Evolutionary conservation across 2,888 invertebrate species (phyloP).

Genomic region (Lasioglossum vierecki): DNA sequence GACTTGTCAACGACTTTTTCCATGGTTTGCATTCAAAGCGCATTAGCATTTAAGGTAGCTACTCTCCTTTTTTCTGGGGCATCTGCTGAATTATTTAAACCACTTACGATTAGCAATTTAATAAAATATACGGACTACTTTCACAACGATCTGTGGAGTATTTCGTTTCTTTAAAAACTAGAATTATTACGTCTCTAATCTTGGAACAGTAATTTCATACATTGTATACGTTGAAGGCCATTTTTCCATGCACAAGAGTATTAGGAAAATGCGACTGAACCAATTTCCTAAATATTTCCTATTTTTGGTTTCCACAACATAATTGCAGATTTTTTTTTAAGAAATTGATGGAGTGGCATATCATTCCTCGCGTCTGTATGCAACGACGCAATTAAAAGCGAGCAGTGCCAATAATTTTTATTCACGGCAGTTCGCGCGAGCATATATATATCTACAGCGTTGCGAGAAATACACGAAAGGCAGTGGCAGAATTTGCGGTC

Average conservation of each 20-base stretch:
- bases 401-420: neutral
- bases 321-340: neutral
- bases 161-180: neutral
- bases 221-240: neutral
- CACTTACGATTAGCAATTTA: neutral
- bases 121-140: neutral
- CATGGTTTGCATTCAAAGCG: constrained; percentile 8
- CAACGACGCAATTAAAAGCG: neutral
- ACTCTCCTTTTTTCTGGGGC: neutral
- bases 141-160: neutral
- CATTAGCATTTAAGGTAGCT: neutral
- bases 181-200: neutral
- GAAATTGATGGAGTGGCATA: neutral
- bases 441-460: neutral
- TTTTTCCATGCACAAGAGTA: neutral
- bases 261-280: neutral
- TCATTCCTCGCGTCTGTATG: neutral
- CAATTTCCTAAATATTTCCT: neutral
- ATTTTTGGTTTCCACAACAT: neutral
- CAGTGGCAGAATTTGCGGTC: constrained; percentile 18
- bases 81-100: neutral
- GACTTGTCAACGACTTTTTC: constrained; percentile 6
- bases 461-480: constrained; percentile 6
- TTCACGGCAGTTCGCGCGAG: neutral
- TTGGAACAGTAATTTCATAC: neutral